Percentiles rank a stretch among this genome's conserved stretches.
Evolutionary conservation across 2,113 vertebrate species (phyloP).

Genomic region (Sceloporus tristichus): DNA sequence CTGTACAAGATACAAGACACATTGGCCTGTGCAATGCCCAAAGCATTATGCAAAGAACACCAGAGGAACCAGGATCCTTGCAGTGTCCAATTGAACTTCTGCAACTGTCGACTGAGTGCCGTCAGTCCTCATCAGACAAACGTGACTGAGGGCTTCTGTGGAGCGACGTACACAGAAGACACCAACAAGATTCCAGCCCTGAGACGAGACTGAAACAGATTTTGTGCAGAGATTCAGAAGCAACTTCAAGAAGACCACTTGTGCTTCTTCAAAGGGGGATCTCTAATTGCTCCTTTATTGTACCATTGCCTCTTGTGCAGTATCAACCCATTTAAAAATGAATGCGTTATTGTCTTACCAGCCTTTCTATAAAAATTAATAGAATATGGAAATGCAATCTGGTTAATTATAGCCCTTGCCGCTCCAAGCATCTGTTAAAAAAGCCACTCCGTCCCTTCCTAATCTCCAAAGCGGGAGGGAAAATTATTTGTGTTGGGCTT

Average conservation of each 20-base stretch:
- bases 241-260: neutral
- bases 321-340: conserved; percentile 1
- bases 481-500: conserved; percentile 26
- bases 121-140: too few relatives aligned
- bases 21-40: too few relatives aligned
- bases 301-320: neutral
- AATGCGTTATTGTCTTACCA: neutral
- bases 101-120: too few relatives aligned
- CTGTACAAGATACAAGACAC: too few relatives aligned
- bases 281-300: neutral
- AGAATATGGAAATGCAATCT: conserved; percentile 2
- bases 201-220: neutral
- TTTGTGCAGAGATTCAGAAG: neutral
- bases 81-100: too few relatives aligned
- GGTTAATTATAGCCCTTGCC: conserved; percentile 9
- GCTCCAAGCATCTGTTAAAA: neutral
- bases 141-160: too few relatives aligned
- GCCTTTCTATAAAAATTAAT: neutral
- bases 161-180: too few relatives aligned
- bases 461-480: conserved; percentile 34
- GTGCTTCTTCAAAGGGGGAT: neutral
- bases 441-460: neutral
- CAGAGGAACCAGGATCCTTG: too few relatives aligned
- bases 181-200: too few relatives aligned
- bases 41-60: too few relatives aligned